phyloP scores from a whole-genome alignment of 2,888 invertebrate genomes.

The Protonemura montana region DNA sequence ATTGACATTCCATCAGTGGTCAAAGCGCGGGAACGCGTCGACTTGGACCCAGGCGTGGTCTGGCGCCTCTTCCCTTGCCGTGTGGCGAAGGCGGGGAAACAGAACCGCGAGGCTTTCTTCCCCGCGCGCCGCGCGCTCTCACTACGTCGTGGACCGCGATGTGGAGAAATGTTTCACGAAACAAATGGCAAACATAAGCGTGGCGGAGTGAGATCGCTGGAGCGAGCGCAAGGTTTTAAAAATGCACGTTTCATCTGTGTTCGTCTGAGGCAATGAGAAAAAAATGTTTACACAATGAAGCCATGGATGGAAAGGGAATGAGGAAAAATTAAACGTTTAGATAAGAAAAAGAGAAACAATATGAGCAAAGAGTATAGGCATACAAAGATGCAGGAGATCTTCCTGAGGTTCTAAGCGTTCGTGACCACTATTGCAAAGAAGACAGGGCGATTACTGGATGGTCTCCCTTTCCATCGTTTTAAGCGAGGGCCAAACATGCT shows the following conservation, averaged over 20 bases:
- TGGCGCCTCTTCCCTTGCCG: background rate
- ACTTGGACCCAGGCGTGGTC: background rate
- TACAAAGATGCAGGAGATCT: too few species aligned
- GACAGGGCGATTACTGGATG: too few species aligned
- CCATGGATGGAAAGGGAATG: background rate
- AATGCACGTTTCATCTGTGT: background rate
- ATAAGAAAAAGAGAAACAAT: background rate
- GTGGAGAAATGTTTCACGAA: background rate
- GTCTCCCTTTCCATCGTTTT: background rate
- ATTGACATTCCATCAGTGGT: conserved; percentile 33
- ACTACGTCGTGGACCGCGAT: background rate
- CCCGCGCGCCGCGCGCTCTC: background rate
- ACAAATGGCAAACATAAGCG: background rate
- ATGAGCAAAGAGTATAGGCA: background rate
- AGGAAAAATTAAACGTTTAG: background rate
- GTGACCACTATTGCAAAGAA: too few species aligned
- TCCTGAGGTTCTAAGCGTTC: too few species aligned
- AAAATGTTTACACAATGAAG: background rate
- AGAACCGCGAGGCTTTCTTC: background rate
- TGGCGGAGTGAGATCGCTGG: background rate
- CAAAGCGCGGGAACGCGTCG: background rate
- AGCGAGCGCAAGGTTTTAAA: background rate
- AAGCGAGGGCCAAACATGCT: background rate
- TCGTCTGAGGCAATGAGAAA: background rate
- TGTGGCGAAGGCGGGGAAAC: too few species aligned